Percentiles rank a stretch among this genome's conserved stretches.
Evolutionary conservation across 2,888 invertebrate genomes (phyloP).

Genomic region (Pyralis farinalis): DNA sequence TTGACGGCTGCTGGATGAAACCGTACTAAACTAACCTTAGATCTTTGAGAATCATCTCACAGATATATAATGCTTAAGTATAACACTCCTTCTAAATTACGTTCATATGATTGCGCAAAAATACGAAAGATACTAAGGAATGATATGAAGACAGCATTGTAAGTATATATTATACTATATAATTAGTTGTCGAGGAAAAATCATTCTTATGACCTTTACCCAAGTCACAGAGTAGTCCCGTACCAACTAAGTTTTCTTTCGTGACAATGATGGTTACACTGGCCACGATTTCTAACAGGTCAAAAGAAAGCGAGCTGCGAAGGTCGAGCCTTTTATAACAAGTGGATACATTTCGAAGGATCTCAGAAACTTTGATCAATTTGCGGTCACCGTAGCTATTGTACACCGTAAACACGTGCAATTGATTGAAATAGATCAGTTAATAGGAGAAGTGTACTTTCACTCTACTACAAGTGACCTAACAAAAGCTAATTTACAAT

Average conservation of each 20-base stretch:
- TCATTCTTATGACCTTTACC: not conserved
- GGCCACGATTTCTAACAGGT: constrained; percentile 57
- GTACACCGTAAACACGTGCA: constrained; percentile 1
- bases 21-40: too few relatives aligned
- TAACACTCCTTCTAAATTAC: too few relatives aligned
- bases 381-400: constrained; percentile 18
- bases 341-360: constrained; percentile 34
- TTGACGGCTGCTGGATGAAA: too few relatives aligned
- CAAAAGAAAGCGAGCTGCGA: constrained; percentile 55
- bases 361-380: constrained; percentile 18
- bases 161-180: not conserved
- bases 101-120: too few relatives aligned
- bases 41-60: too few relatives aligned
- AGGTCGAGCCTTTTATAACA: constrained; percentile 39
- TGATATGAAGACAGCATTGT: too few relatives aligned
- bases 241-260: constrained; percentile 16
- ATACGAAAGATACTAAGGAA: too few relatives aligned
- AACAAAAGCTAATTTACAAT: constrained; percentile 50
- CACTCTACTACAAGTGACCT: constrained; percentile 38
- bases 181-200: not conserved
- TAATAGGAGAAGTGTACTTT: constrained; percentile 33
- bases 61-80: too few relatives aligned
- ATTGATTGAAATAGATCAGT: constrained; percentile 28
- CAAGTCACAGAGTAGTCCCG: not conserved
- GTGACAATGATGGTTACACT: constrained; percentile 42